Evolutionary conservation across 2,113 vertebrate genomes (phyloP).

Genomic region (Chaetorhynchus papuensis): DNA sequence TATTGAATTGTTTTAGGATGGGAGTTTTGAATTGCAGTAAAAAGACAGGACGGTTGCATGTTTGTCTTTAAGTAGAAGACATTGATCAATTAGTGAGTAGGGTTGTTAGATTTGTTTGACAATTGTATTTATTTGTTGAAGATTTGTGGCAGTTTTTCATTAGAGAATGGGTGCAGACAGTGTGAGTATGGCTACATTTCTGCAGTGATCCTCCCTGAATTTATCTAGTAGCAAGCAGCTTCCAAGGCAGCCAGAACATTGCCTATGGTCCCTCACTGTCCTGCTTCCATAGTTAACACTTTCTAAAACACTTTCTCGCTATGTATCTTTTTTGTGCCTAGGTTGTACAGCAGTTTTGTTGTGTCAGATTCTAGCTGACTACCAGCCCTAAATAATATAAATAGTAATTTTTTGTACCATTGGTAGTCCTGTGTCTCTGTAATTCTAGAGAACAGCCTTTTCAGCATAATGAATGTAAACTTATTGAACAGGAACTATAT

Average conservation of each 20-base stretch:
- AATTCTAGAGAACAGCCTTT: conserved; percentile 20
- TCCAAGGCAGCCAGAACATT: not conserved
- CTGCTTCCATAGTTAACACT: not conserved
- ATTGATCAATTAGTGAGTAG: not conserved
- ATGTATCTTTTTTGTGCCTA: not conserved
- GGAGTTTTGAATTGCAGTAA: not conserved
- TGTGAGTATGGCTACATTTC: not conserved
- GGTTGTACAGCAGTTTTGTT: not conserved
- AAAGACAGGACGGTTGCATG: not conserved
- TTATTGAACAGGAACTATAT: conserved; percentile 24
- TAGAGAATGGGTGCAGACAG: not conserved
- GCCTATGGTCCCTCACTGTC: not conserved
- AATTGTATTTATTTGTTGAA: not conserved
- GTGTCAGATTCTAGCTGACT: not conserved
- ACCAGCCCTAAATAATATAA: not conserved
- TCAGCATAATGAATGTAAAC: conserved; percentile 23
- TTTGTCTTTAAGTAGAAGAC: not conserved
- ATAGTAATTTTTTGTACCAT: not conserved
- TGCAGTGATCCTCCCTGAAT: not conserved
- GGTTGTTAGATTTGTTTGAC: not conserved
- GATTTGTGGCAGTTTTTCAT: not conserved
- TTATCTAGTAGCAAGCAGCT: not conserved
- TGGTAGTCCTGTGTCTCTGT: not conserved
- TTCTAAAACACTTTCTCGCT: no score
- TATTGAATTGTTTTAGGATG: not conserved